These are phyloP conservation scores for Drosophila aldrichi DNA, from an alignment of 2,888 invertebrate species.

Conservation along the genomic window DNA sequence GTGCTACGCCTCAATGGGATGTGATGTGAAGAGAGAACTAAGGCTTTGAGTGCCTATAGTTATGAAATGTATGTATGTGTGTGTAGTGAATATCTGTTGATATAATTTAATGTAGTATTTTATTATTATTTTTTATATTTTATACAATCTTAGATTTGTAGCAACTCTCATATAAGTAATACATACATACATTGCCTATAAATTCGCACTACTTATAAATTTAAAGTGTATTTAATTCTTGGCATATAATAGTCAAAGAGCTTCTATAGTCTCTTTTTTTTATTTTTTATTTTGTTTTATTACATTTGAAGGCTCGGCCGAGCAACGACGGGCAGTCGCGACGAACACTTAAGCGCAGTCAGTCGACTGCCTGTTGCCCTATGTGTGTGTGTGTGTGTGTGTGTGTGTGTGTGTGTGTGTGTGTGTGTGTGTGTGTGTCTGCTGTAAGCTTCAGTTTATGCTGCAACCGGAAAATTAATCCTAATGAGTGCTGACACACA, in stretches of 20 bases:
- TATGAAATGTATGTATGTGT: too few species aligned
- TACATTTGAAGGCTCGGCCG: slow-evolving; percentile 66
- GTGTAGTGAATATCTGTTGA: too few species aligned
- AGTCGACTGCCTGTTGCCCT: slow-evolving; percentile 37
- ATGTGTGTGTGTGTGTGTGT: too few species aligned
- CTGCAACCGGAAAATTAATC: slow-evolving; percentile 81
- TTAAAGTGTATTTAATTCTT: slow-evolving; percentile 9
- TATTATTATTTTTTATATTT: too few species aligned
- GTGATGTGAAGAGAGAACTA: background rate
- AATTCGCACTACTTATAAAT: background rate
- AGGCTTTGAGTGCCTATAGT: too few species aligned
- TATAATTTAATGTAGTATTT: too few species aligned
- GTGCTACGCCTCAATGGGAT: background rate
- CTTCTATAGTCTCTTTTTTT: background rate
- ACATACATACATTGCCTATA: too few species aligned
- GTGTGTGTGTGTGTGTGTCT: slow-evolving; percentile 42
- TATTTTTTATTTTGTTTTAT: slow-evolving; percentile 48
- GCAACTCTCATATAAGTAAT: too few species aligned
- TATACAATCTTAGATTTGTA: too few species aligned
- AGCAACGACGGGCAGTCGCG: slow-evolving; percentile 25
- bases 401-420: slow-evolving; percentile 34
- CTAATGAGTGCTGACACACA: slow-evolving; percentile 79
- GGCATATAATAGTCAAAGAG: background rate
- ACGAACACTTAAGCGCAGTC: slow-evolving; percentile 64
- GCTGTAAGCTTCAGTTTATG: slow-evolving; percentile 74